Evolutionary conservation across 1,140 invertebrate species (phyloP), one percentile per base, ranked within the genome.

Genomic region (Drosophila orena): DNA sequence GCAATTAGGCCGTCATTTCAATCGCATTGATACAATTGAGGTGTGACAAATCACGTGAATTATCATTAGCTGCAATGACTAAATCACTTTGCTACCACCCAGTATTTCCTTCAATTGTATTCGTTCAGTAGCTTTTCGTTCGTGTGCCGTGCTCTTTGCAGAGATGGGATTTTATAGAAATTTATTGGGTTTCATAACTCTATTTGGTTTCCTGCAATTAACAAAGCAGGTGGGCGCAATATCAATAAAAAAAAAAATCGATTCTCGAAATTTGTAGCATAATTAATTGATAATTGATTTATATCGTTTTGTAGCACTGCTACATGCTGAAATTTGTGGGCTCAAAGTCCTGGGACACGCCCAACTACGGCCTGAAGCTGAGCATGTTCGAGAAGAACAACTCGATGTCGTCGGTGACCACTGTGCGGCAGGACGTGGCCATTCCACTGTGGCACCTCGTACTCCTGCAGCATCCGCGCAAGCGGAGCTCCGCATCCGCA

Each of bases 391-490:
- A 49, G 22, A 71, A 49, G 3, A 91, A 91, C 54, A 83, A 90
- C 34, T 90, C 90, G 0, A n/a, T 91, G 52, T 79, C 81, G 0
- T 84, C 89, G 53, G 47, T 90, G 40, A 91, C 90, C 0, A 58
- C 54, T 14, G 90, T 91, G 53, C 64, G 58, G 2, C 64, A 91
- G 43, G 79, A 86, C 2, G 81, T 91, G 52, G 8, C 77, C 6
- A 70, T 86, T 6, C 90, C 90, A 0, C 7, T 81, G 38, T 91
- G 90, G 90, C 73, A 81, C 35, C n/a, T 91, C 6, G 44, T 79
- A 2, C 11, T 91, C 0, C 4, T 90, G 0, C 90, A 91, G 40
- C 70, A 90, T 44, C 66, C 76, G 0, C 64, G 55, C 0, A 68
- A 64, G 4, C 15, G 68, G 3, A 62, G 49, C 2, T 27, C 44